Evolutionary conservation across 2,888 invertebrate species (phyloP).

Genomic region (Polydrusus cervinus): DNA sequence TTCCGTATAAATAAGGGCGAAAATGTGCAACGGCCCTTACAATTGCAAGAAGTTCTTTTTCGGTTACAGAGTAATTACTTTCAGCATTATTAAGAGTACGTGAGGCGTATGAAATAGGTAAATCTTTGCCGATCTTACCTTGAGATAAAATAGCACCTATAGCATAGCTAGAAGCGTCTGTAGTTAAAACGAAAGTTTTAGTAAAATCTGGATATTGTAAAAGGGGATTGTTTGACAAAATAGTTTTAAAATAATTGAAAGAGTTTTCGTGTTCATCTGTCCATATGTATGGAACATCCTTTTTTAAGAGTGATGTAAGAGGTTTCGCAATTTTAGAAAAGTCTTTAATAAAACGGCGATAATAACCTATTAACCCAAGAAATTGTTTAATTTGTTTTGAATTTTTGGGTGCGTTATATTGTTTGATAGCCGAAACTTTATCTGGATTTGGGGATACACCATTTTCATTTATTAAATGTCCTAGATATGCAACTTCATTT

Average conservation of each 20-base stretch:
- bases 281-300: no score
- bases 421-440: neutral
- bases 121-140: slow-evolving; percentile 42
- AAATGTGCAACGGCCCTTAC: neutral
- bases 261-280: no score
- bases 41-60: neutral
- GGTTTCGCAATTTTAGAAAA: neutral
- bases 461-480: neutral
- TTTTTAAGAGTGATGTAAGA: no score
- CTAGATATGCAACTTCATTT: neutral
- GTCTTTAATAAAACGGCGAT: neutral
- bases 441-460: neutral
- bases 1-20: neutral
- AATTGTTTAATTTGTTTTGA: neutral
- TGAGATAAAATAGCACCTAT: slow-evolving; percentile 37
- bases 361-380: neutral
- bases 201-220: no score
- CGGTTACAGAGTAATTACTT: neutral
- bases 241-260: no score
- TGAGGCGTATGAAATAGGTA: slow-evolving; percentile 41
- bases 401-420: neutral
- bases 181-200: slow-evolving; percentile 54
- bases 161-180: slow-evolving; percentile 49
- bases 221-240: no score
- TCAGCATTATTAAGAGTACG: slow-evolving; percentile 39